Evolutionary conservation across 2,888 invertebrate species (phyloP).

Genomic region (Catocala fraxini): DNA sequence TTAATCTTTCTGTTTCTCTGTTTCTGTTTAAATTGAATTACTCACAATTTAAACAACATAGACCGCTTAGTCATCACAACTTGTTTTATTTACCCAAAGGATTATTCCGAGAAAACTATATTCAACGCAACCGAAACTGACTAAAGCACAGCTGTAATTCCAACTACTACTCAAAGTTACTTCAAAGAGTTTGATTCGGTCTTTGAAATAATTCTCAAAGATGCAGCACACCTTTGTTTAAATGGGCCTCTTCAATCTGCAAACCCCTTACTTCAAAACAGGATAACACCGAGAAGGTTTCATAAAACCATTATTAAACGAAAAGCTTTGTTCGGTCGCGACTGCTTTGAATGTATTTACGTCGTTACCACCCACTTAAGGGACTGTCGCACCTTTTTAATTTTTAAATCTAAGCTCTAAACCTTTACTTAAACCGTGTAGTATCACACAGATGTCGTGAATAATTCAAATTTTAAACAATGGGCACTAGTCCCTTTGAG

Average conservation of each 20-base stretch:
- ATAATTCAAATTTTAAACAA: conserved; percentile 23
- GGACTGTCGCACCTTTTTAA: conserved; percentile 42
- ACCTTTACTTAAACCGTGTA: conserved; percentile 21
- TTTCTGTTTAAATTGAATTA: too few species aligned
- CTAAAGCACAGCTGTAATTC: neutral
- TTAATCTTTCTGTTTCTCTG: too few species aligned
- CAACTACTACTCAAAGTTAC: neutral
- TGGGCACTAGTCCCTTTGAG: conserved; percentile 7
- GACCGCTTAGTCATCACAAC: too few species aligned
- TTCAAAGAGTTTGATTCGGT: neutral
- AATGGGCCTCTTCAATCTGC: conserved; percentile 2
- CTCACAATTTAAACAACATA: too few species aligned
- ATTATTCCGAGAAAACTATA: too few species aligned
- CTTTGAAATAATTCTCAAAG: conserved; percentile 3
- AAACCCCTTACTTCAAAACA: conserved; percentile 5
- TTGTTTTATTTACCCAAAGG: neutral
- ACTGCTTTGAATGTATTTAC: conserved; percentile 42
- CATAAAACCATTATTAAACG: conserved; percentile 25
- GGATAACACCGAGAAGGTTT: conserved; percentile 20
- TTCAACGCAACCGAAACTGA: too few species aligned
- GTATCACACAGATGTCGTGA: conserved; percentile 7
- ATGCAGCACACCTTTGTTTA: conserved; percentile 1
- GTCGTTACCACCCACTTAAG: conserved; percentile 28
- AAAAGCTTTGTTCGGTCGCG: conserved; percentile 18
- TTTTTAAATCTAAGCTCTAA: conserved; percentile 34